phyloP scores from a whole-genome alignment of 2,888 invertebrate genomes.

The Brachypalpus laphriformis region DNA sequence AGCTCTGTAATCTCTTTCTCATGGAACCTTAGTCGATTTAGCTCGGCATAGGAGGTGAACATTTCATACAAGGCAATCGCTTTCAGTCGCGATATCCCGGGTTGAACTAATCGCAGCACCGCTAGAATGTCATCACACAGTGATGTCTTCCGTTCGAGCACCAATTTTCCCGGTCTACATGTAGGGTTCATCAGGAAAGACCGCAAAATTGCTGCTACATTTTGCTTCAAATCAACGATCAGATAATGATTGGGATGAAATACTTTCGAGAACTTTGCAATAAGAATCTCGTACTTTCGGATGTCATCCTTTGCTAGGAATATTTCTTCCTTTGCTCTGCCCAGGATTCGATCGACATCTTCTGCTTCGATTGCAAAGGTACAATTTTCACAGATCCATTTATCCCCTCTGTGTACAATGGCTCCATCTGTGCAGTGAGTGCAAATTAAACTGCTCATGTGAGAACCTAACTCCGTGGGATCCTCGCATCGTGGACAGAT shows the following conservation, averaged over 20 bases:
- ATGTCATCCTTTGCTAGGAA: slow-evolving; percentile 81
- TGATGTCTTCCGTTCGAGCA: slow-evolving; percentile 86
- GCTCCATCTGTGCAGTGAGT: slow-evolving; percentile 75
- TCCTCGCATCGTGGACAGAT: slow-evolving; percentile 87
- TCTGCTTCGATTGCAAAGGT: slow-evolving; percentile 77
- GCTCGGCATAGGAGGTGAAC: slow-evolving; percentile 86
- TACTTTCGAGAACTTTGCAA: slow-evolving; percentile 84
- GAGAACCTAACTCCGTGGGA: slow-evolving; percentile 88
- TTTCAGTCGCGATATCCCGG: slow-evolving; percentile 83
- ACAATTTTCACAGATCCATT: slow-evolving; percentile 79
- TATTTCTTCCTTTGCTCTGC: slow-evolving; percentile 83
- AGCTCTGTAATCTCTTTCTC: slow-evolving; percentile 77
- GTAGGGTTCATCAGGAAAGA: slow-evolving; percentile 83
- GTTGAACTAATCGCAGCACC: slow-evolving; percentile 87
- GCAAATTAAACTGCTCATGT: slow-evolving; percentile 85
- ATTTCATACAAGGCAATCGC: slow-evolving; percentile 91
- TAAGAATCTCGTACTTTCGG: slow-evolving; percentile 83
- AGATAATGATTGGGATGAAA: slow-evolving; percentile 88
- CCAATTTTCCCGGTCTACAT: slow-evolving; percentile 84
- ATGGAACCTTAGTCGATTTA: slow-evolving; percentile 81
- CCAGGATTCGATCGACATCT: slow-evolving; percentile 83
- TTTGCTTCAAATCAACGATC: slow-evolving; percentile 88
- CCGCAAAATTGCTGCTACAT: slow-evolving; percentile 85
- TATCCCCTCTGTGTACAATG: slow-evolving; percentile 72
- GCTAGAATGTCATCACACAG: slow-evolving; percentile 87